Base-by-base conservation (phyloP, 2,888 invertebrate genomes). In the Fragum fragum region DNA sequence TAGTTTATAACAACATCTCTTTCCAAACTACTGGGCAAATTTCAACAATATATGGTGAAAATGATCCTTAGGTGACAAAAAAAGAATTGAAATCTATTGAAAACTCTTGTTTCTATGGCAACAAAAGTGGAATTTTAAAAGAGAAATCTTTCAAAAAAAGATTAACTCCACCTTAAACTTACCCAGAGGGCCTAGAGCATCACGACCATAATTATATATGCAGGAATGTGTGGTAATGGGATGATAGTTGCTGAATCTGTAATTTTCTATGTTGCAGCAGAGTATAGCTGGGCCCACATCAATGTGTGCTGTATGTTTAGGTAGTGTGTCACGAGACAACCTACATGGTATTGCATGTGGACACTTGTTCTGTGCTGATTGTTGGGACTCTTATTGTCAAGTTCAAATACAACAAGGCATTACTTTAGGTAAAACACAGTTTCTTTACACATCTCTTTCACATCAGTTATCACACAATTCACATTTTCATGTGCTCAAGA, bases 311-410 rank as follows among this genome's bases (percentile, higher is more conserved):
- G 93, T 94, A n/a, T 94, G 94, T 84, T 87, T 92, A 75, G 85
- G 79, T 36, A 81, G 81, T 28, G 85, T 87, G 52, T 59, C 88
- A 16, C 63, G 81, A n/a, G 90, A 91, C 18, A 80, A 88, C 53
- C 97, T 97, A 94, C 96, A 96, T 93, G 96, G 96, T 76, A 95
- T 99, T 83, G 96, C 97, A 21, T 99, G 99, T 95, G 97, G 97
- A 28, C 99, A 99, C 95, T 96, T 96, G 85, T 99, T 99, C 95
- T 99, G 99, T 95, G 97, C 97, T 94, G 97, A 98, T 87, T 99
- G 99, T 95, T 99, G 99, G 99, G 96, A 97, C 82, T 97, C 96
- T 96, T 98, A 98, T 96, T 98, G 99, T 95, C 98, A 99, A 96
- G 97, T 98, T 92, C 99, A 99, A 96, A 98, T 99, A 90, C 96